Percentiles rank a stretch among this genome's conserved stretches.
Evolutionary conservation across 2,797 vertebrate genomes (phyloP).

Genomic region (Rhinogobio ventralis): DNA sequence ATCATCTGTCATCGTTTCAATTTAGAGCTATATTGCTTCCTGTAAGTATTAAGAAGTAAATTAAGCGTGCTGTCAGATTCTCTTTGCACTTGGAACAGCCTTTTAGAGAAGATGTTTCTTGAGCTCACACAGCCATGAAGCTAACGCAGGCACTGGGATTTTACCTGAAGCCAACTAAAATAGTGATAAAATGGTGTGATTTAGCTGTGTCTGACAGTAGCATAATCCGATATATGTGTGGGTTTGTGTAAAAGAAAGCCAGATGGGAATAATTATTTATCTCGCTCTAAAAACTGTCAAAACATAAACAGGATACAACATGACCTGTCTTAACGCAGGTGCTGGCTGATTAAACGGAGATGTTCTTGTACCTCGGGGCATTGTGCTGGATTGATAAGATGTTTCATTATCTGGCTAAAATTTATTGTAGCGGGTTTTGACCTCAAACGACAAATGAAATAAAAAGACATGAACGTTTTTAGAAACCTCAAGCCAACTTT

Average conservation of each 20-base stretch:
- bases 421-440: slow-evolving; percentile 30
- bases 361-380: background rate
- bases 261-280: slow-evolving; percentile 35
- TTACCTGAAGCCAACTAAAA: slow-evolving; percentile 10
- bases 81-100: slow-evolving; percentile 21
- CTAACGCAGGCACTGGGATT: background rate
- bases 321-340: slow-evolving; percentile 21
- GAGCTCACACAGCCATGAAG: slow-evolving; percentile 32
- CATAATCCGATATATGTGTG: slow-evolving; percentile 9
- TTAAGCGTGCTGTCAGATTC: slow-evolving; percentile 35
- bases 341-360: slow-evolving; percentile 34
- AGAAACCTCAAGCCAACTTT: background rate
- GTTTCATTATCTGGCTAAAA: slow-evolving; percentile 39
- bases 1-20: slow-evolving; percentile 28
- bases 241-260: slow-evolving; percentile 1
- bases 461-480: background rate
- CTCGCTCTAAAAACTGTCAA: slow-evolving; percentile 13
- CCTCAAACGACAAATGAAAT: slow-evolving; percentile 11
- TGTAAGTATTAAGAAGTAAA: slow-evolving; percentile 22
- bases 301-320: slow-evolving; percentile 3
- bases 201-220: background rate
- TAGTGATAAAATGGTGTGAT: background rate
- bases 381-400: slow-evolving; percentile 31
- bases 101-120: slow-evolving; percentile 39
- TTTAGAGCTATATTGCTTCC: slow-evolving; percentile 4